Evolutionary conservation across 2,888 invertebrate species (phyloP).

Genomic region (Cheiracanthium punctorium): DNA sequence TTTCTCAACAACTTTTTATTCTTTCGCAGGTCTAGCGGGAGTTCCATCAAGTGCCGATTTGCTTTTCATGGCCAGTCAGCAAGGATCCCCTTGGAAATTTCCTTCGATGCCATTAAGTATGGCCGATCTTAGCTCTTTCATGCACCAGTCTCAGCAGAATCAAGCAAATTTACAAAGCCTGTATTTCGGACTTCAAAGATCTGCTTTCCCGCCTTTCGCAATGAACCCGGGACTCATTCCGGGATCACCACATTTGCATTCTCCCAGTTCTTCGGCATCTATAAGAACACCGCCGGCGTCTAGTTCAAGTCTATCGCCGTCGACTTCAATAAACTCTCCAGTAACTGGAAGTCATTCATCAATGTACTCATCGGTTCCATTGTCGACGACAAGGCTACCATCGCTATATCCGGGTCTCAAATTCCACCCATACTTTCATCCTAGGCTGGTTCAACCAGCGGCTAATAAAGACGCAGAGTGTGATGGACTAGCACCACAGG

Average conservation of each 20-base stretch:
- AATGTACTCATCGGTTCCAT: constrained; percentile 41
- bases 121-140: constrained; percentile 68
- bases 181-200: constrained; percentile 67
- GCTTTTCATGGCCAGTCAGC: constrained; percentile 71
- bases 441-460: constrained; percentile 56
- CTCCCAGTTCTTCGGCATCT: constrained; percentile 31
- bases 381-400: constrained; percentile 50
- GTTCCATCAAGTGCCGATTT: constrained; percentile 69
- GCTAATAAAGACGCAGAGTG: constrained; percentile 56
- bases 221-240: constrained; percentile 25
- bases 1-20: no score
- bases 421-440: constrained; percentile 67
- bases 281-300: constrained; percentile 11
- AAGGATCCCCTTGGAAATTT: constrained; percentile 62
- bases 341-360: constrained; percentile 13
- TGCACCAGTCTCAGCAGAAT: constrained; percentile 59
- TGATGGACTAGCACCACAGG: constrained; percentile 52
- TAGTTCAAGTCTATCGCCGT: constrained; percentile 37
- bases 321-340: constrained; percentile 9
- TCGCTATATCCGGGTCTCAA: constrained; percentile 62
- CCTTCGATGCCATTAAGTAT: constrained; percentile 67
- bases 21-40: constrained; percentile 57
- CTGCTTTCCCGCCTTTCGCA: constrained; percentile 61
- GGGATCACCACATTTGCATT: constrained; percentile 6
- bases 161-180: constrained; percentile 47